A percentile compares a stretch with the other conserved stretches of the same genome.
These are phyloP conservation scores for Acestrorhynchus altus DNA, from an alignment of 2,797 vertebrate genomes.

Conservation along the genomic window DNA sequence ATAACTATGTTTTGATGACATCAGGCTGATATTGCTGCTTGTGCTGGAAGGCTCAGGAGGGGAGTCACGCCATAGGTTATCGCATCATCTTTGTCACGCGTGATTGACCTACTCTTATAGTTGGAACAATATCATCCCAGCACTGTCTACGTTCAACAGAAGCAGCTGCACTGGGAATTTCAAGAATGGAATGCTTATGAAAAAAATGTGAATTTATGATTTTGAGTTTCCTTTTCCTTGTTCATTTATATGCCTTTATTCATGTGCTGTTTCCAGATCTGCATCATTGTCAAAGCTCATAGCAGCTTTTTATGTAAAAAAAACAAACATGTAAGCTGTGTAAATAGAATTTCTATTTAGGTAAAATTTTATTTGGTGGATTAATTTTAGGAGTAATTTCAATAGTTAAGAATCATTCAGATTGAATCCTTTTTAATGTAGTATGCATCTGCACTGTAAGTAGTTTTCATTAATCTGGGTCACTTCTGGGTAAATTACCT, in stretches of 20 bases:
- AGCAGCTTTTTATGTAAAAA: no score
- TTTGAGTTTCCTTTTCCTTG: slow-evolving; percentile 1
- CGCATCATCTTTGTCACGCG: slow-evolving; percentile 63
- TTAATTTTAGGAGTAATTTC: no score
- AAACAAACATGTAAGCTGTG: no score
- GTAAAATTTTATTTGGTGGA: no score
- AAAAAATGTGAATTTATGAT: not conserved
- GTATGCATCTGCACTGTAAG: no score
- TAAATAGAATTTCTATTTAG: no score
- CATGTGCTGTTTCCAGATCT: not conserved
- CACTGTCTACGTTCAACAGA: slow-evolving; percentile 2
- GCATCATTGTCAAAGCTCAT: no score
- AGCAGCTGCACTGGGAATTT: slow-evolving; percentile 18
- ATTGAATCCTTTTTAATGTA: no score
- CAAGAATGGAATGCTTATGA: not conserved
- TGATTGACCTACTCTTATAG: slow-evolving; percentile 60
- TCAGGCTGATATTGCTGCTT: slow-evolving; percentile 66
- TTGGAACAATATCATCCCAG: slow-evolving; percentile 46
- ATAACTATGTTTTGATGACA: slow-evolving; percentile 79
- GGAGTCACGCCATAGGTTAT: slow-evolving; percentile 72
- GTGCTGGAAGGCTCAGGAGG: slow-evolving; percentile 67
- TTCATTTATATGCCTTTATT: not conserved
- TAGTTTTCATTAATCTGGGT: no score
- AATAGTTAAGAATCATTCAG: no score
- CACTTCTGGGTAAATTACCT: no score